Evolutionary conservation across 2,888 invertebrate species (phyloP).

Genomic region (Anarsia innoxiella): DNA sequence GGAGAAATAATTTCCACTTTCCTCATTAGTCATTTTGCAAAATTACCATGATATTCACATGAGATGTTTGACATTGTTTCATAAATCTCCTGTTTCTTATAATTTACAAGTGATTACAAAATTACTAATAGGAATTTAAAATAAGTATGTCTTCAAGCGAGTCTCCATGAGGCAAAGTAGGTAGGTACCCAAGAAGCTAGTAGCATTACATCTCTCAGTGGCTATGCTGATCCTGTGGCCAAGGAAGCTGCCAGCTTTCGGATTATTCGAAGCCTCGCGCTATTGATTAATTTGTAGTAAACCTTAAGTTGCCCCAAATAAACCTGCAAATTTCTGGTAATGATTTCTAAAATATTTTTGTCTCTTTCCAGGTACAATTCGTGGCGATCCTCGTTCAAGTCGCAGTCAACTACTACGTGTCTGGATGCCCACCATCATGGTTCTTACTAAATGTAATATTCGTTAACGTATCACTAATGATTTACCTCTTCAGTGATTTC

Average conservation of each 20-base stretch:
- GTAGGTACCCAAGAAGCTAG: too few species aligned
- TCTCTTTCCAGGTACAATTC: slow-evolving; percentile 35
- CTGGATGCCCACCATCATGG: slow-evolving; percentile 32
- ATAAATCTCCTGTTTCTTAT: too few species aligned
- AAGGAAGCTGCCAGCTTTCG: neutral
- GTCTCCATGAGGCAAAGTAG: too few species aligned
- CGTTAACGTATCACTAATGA: slow-evolving; percentile 25
- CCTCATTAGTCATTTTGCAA: too few species aligned
- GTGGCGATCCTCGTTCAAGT: slow-evolving; percentile 25
- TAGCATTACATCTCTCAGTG: too few species aligned
- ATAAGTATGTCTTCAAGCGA: too few species aligned
- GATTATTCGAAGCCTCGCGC: neutral
- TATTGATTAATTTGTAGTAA: neutral
- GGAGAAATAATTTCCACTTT: too few species aligned
- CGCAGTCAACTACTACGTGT: slow-evolving; percentile 14
- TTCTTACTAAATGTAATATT: slow-evolving; percentile 20
- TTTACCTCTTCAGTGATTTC: slow-evolving; percentile 34
- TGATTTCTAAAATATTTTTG: neutral
- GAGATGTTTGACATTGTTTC: too few species aligned
- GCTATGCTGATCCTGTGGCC: neutral
- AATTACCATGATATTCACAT: too few species aligned
- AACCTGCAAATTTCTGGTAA: neutral
- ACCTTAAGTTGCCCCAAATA: neutral
- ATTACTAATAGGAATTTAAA: too few species aligned
- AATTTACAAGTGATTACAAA: too few species aligned